Evolutionary conservation across 2,888 invertebrate genomes (phyloP).

Genomic region (Ecliptopera silaceata): DNA sequence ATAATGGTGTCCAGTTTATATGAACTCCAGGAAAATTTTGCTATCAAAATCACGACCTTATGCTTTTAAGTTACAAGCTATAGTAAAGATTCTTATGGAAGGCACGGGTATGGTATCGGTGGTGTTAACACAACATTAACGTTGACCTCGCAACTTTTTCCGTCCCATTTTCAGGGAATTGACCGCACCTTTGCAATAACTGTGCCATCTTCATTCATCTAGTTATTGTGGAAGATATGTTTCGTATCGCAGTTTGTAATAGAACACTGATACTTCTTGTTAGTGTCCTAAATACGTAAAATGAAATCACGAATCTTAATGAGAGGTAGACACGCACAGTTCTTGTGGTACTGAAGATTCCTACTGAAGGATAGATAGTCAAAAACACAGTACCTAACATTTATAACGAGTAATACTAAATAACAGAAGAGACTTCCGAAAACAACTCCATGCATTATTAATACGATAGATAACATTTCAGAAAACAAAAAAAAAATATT

Average conservation of each 20-base stretch:
- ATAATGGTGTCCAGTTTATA: constrained; percentile 41
- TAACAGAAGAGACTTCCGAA: too few species aligned
- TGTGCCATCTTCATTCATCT: constrained; percentile 39
- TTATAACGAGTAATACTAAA: too few species aligned
- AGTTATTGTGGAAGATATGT: not conserved
- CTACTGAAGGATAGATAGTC: too few species aligned
- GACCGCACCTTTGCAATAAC: constrained; percentile 60
- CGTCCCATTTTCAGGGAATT: constrained; percentile 63
- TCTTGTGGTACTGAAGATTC: too few species aligned
- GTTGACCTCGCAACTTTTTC: constrained; percentile 59
- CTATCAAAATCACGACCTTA: constrained; percentile 40
- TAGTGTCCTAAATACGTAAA: too few species aligned
- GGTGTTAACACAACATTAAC: constrained; percentile 37
- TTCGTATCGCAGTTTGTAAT: not conserved
- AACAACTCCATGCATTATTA: too few species aligned
- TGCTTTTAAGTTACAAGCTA: constrained; percentile 26
- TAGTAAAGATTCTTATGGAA: constrained; percentile 30
- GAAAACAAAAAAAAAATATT: too few species aligned
- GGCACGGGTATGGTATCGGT: constrained; percentile 37
- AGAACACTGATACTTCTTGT: too few species aligned
- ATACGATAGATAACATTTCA: too few species aligned
- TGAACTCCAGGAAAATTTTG: constrained; percentile 34
- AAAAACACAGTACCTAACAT: too few species aligned
- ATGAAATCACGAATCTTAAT: too few species aligned
- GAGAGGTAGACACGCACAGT: too few species aligned